phyloP scores from a whole-genome alignment of 2,888 invertebrate genomes.

The Drosophila rellima region DNA sequence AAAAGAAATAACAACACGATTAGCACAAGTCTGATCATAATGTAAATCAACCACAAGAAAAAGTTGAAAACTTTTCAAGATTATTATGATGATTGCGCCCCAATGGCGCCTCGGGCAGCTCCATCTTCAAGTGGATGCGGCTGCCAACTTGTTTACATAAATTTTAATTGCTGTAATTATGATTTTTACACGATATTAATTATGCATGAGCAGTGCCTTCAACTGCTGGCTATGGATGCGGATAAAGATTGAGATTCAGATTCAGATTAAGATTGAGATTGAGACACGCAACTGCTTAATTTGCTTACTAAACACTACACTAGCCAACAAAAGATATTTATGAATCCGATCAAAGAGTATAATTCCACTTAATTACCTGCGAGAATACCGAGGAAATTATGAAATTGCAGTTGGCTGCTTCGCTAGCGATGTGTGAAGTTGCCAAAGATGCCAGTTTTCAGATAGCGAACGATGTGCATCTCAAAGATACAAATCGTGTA shows the following conservation, averaged over 20 bases:
- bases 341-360: constrained; percentile 10
- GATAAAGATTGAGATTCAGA: constrained; percentile 25
- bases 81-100: constrained; percentile 58
- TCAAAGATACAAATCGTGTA: constrained; percentile 53
- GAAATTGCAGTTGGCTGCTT: constrained; percentile 47
- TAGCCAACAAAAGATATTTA: constrained; percentile 32
- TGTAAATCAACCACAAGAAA: constrained; percentile 48
- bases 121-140: constrained; percentile 30
- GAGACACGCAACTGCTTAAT: constrained; percentile 43
- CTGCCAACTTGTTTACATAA: constrained; percentile 73
- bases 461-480: constrained; percentile 39
- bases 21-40: constrained; percentile 47
- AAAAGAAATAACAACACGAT: constrained; percentile 23
- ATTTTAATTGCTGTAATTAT: constrained; percentile 77
- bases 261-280: constrained; percentile 17
- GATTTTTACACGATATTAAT: constrained; percentile 78
- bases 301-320: constrained; percentile 22
- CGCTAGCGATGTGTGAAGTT: constrained; percentile 47
- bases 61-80: constrained; percentile 52
- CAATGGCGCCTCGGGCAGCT: constrained; percentile 53
- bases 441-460: constrained; percentile 31
- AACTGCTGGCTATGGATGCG: constrained; percentile 24
- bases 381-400: constrained; percentile 51
- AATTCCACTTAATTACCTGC: constrained; percentile 54
- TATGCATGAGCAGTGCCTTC: constrained; percentile 69